Evolutionary conservation across 2,888 invertebrate species (phyloP).

Genomic region (Gryllus longicercus): DNA sequence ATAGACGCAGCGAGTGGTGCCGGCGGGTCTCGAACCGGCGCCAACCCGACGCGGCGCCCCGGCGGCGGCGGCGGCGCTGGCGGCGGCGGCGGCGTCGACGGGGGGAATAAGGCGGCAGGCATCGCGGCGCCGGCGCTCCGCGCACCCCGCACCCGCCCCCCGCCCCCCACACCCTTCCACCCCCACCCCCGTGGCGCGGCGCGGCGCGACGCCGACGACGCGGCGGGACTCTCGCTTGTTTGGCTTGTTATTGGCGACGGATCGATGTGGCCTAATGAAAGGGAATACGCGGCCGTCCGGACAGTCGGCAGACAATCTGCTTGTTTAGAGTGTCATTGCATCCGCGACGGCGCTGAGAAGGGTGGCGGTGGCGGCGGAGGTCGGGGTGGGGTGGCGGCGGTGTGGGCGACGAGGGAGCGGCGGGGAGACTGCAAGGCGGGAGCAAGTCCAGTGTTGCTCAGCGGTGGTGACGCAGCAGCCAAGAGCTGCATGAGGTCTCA

Average conservation of each 20-base stretch:
- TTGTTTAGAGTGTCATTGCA: not conserved
- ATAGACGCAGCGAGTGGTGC: not conserved
- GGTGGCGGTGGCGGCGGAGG: not conserved
- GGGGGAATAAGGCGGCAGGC: no score
- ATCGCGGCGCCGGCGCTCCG: no score
- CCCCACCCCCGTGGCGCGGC: no score
- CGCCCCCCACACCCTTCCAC: no score
- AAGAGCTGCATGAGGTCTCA: no score
- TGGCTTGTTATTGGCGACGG: not conserved
- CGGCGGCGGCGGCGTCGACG: not conserved
- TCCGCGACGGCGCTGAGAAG: not conserved
- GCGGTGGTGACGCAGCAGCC: no score
- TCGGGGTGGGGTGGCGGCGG: not conserved
- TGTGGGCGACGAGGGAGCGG: not conserved
- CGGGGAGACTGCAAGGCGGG: not conserved
- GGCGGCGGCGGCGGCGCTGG: not conserved
- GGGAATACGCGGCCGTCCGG: not conserved
- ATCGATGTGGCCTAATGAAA: slow-evolving; percentile 17
- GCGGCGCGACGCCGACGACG: not conserved
- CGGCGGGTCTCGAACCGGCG: slow-evolving; percentile 17
- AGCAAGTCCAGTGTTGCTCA: not conserved
- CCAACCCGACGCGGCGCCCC: not conserved
- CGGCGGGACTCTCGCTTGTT: not conserved
- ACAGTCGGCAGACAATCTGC: slow-evolving; percentile 17
- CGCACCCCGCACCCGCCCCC: no score